phyloP scores from a whole-genome alignment of 1,140 invertebrate species.

The Zaprionus camerounensis region DNA sequence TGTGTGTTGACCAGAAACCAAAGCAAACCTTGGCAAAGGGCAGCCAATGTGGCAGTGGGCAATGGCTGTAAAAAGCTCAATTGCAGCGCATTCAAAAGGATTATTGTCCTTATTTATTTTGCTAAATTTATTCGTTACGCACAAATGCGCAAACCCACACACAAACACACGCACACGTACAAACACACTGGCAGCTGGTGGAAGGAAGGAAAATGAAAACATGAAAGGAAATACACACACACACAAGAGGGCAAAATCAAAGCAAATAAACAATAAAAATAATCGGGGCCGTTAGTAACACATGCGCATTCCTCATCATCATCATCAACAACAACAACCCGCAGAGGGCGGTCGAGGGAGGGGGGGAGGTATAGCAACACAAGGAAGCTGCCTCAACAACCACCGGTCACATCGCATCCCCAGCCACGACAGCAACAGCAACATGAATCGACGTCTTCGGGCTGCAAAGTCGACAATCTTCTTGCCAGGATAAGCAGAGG shows the following conservation, averaged over 20 bases:
- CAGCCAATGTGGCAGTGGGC: conserved; percentile 51
- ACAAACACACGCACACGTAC: conserved; percentile 19
- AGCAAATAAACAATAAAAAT: conserved; percentile 83
- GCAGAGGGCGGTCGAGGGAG: background rate
- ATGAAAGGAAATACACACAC: conserved; percentile 35
- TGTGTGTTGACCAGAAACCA: conserved; percentile 23
- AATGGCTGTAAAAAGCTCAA: conserved; percentile 80
- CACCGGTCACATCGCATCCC: conserved; percentile 51
- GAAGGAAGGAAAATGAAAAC: conserved; percentile 73
- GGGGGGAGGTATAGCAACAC: background rate
- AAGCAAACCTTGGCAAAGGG: conserved; percentile 24
- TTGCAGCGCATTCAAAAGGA: conserved; percentile 82
- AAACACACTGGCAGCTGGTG: conserved; percentile 18
- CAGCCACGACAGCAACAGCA: conserved; percentile 45
- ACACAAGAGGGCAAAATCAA: conserved; percentile 67
- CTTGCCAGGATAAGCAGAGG: background rate
- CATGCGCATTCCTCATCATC: conserved; percentile 81
- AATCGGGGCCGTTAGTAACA: conserved; percentile 78
- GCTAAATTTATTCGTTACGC: conserved; percentile 83
- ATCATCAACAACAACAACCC: conserved; percentile 44
- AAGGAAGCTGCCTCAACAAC: conserved; percentile 41
- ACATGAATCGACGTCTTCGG: conserved; percentile 51
- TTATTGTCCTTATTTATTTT: conserved; percentile 83
- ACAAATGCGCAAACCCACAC: conserved; percentile 73
- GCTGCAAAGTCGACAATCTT: conserved; percentile 27